Base-by-base conservation (phyloP, 2,888 invertebrate genomes). In the Caradrina kadenii region DNA sequence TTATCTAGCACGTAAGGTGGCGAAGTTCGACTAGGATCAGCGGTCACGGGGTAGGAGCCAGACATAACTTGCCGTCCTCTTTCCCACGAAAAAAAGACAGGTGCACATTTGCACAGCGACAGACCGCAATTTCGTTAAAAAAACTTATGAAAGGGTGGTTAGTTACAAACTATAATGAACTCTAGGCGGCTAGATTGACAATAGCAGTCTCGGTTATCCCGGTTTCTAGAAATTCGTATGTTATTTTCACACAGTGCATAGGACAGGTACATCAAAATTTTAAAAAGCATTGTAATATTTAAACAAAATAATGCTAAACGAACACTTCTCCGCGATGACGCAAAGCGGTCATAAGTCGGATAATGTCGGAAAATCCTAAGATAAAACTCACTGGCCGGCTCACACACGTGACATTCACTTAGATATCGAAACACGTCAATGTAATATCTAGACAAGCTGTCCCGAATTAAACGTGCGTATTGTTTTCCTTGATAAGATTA, bases 241-340 rank as follows among this genome's bases (percentile, higher is more conserved):
- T 48, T 6, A 49, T 45, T 10, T 42, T 63, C 15, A 50, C 15
- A 10, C 4, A 19, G 5, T 8, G 19, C 48, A 50, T 53, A 79
- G n/a, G 2, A 26, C 26, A n/a, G n/a, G 22, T 63, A 53, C 48
- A 26, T 52, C 22, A 52, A 63, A 56, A 61, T 15, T 39, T 59
- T 49, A 50, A 49, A 62, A 65, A 60, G 21, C 17, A 52, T n/a
- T 67, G 22, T 11, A 52, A 48, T 19, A 58, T 59, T 39, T 13
- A 69, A 78, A 68, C 56, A 63, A 49, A 65, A 61, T 66, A 71
- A 71, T 62, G 75, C 69, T 62, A 72, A 56, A 54, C 55, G 63
- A 64, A 71, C 49, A 66, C 67, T 71, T 82, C 76, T 54, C 69
- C 53, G 39, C 45, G 59, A 61, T 80, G 83, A 77, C 80, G 83